Evolutionary conservation across 2,113 vertebrate species (phyloP), one percentile per base, ranked within the genome.

Genomic region (Hippolais icterina): DNA sequence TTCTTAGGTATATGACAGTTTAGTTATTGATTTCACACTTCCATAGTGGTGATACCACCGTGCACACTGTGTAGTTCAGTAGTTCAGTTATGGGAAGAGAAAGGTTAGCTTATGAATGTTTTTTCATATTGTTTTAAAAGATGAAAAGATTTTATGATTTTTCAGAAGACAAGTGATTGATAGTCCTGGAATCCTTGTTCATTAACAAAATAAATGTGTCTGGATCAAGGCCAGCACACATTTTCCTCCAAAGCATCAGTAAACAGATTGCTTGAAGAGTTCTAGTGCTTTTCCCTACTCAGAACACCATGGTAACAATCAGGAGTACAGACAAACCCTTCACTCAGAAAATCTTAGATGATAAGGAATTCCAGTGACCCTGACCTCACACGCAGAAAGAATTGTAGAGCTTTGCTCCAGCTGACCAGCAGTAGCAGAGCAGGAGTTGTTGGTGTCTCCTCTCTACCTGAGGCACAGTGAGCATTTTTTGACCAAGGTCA

Each of bases 381-480:
- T 61, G 25, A 39, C 39, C 35, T 83, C 11, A 9, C 28, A 42
- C 0, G 0, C 23, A 39, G 23, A 39, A 63, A 1, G 12, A 46
- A n/a, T 22, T 65, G 27, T 7, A n/a, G 27, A 46, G 35, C 22
- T 75, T 49, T 4, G 4, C 35, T 89, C 33, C 49, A 84, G 33
- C 23, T 70, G 60, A 71, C 19, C 2, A 2, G 49, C 24, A 76
- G 41, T 7, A 44, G 46, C 23, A 80, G 5, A 63, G 42, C 5
- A 0, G 54, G 50, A 59, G 25, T 54, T 78, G 27, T 2, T 85
- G 41, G 28, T 85, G 53, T 47, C 52, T 15, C 17, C 47, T 10
- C 28, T 46, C 27, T 65, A 42, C 28, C 18, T 44, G 61, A 27
- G 41, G 49, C 31, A 65, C 29, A 50, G 27, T 1, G 7, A 63